These are phyloP conservation scores for Holacanthus passer DNA, from an alignment of 2,113 vertebrate species.

Conservation along the genomic window DNA sequence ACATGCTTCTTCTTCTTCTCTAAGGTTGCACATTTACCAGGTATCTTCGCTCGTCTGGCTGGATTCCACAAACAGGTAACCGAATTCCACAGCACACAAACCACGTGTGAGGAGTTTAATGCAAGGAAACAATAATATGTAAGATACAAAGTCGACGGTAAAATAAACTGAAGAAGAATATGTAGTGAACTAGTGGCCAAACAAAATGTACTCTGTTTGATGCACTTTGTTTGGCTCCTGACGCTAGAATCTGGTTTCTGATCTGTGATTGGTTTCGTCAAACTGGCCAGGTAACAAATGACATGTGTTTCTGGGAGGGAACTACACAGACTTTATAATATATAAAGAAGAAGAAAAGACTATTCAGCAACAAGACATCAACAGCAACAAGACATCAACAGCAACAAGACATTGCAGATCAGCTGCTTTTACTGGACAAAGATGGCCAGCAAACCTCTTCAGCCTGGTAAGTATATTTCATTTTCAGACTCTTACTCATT, in stretches of 20 bases:
- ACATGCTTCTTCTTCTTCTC: too few species aligned
- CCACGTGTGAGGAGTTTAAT: too few species aligned
- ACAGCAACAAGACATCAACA: neutral
- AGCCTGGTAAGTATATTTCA: neutral
- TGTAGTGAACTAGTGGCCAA: neutral
- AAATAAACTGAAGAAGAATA: neutral
- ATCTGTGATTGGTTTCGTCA: conserved; percentile 2
- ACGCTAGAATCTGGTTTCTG: neutral
- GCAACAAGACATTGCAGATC: neutral
- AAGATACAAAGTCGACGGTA: too few species aligned
- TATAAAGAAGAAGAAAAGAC: neutral
- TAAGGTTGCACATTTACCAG: too few species aligned
- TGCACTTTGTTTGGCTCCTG: neutral
- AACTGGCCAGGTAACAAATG: too few species aligned
- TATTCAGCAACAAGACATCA: neutral
- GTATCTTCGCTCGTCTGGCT: too few species aligned
- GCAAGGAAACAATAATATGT: too few species aligned
- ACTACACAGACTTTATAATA: too few species aligned
- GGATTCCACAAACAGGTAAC: too few species aligned
- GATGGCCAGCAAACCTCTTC: neutral
- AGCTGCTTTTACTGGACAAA: neutral
- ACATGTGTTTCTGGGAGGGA: too few species aligned
- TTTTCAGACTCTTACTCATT: too few species aligned
- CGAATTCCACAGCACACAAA: too few species aligned
- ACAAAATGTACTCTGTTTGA: neutral